Evolutionary conservation across 2,797 vertebrate species (phyloP).

Genomic region (Cossypha niveicapilla): DNA sequence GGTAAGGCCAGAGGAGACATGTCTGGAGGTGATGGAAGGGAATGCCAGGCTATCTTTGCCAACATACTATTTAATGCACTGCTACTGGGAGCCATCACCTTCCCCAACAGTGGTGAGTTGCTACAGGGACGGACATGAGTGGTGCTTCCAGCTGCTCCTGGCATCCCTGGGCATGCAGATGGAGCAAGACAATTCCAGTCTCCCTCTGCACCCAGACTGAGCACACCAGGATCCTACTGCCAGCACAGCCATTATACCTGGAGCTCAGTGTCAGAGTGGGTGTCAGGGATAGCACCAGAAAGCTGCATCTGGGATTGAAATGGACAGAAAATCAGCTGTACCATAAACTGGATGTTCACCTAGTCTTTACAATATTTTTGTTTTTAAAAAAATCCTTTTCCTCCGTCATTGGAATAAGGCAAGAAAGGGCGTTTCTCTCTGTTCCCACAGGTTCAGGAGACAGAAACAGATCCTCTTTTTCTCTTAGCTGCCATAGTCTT

Average conservation of each 20-base stretch:
- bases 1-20: background rate
- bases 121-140: background rate
- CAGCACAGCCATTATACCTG: background rate
- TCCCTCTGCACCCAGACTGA: background rate
- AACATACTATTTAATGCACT: background rate
- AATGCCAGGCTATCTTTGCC: background rate
- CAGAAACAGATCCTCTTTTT: background rate
- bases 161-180: background rate
- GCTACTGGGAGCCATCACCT: background rate
- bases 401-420: background rate
- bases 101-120: background rate
- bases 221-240: rapidly evolving
- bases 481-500: background rate
- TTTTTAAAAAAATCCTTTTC: background rate
- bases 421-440: background rate
- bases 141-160: background rate
- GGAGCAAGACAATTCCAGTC: background rate
- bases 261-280: background rate
- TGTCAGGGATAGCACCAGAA: background rate
- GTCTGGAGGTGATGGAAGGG: background rate
- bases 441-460: background rate
- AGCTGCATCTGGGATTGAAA: background rate
- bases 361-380: background rate
- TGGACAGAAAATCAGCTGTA: background rate
- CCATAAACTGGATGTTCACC: background rate